A percentile compares a stretch with the other conserved stretches of the same genome.
Conservation (phyloP, 2,113 vertebrate genomes). For the Myxocyprinus asiaticus region DNA sequence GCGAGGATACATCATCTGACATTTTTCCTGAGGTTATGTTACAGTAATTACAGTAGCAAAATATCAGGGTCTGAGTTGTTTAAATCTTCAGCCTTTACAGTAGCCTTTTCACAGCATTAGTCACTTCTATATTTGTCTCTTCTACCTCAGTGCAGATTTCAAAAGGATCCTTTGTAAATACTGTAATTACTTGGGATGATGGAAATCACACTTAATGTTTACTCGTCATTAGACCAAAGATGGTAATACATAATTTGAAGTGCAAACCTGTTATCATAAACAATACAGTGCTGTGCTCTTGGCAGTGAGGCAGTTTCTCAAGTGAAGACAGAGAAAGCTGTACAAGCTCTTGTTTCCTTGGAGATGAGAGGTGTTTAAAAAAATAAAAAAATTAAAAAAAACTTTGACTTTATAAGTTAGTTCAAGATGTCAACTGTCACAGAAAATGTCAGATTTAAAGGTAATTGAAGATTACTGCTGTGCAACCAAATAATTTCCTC, state of each 20-base stretch:
- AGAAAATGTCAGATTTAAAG: constrained; percentile 25
- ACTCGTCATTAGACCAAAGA: neutral
- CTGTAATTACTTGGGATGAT: neutral
- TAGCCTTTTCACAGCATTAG: neutral
- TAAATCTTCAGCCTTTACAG: neutral
- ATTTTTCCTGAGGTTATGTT: neutral
- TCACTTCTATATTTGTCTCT: neutral
- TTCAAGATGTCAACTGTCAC: constrained; percentile 35
- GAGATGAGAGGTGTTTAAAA: constrained; percentile 32
- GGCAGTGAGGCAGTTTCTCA: constrained; percentile 36
- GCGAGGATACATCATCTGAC: neutral
- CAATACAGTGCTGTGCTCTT: constrained; percentile 15
- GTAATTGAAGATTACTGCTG: constrained; percentile 6
- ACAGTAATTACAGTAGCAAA: neutral
- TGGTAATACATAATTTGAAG: constrained; percentile 15
- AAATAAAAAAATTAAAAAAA: too few relatives aligned
- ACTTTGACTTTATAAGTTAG: constrained; percentile 47
- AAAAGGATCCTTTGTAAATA: constrained; percentile 12
- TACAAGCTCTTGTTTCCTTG: constrained; percentile 50
- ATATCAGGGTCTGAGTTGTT: neutral
- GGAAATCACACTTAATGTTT: constrained; percentile 5
- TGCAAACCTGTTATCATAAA: constrained; percentile 34
- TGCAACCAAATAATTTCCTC: constrained; percentile 11
- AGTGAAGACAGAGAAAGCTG: constrained; percentile 23
- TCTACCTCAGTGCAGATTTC: neutral